phyloP scores from a whole-genome alignment of 1,140 invertebrate genomes.

The Steinernema khuongi region DNA sequence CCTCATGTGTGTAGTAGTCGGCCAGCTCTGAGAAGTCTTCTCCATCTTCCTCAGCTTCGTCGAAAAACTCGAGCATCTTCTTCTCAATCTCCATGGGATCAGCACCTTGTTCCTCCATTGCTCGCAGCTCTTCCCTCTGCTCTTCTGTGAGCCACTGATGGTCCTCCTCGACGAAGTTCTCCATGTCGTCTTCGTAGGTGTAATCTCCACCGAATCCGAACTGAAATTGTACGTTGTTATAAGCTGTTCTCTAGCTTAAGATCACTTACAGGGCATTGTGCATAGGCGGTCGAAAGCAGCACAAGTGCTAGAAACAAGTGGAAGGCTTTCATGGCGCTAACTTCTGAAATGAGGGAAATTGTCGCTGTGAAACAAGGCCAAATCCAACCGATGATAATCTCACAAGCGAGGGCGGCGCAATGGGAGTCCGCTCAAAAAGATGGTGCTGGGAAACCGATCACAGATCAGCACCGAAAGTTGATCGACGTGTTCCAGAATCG shows the following conservation, averaged over 20 bases:
- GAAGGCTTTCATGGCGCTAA: not conserved
- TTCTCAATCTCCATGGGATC: not conserved
- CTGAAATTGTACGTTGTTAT: too few species aligned
- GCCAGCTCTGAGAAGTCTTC: not conserved
- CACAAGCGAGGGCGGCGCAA: too few species aligned
- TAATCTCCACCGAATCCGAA: not conserved
- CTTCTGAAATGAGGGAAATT: not conserved
- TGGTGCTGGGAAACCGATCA: too few species aligned
- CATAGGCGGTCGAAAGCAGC: too few species aligned
- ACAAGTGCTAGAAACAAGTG: too few species aligned
- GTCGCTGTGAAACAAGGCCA: not conserved
- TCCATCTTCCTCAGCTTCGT: not conserved
- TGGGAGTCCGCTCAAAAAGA: too few species aligned
- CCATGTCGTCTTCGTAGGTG: not conserved
- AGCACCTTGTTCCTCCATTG: not conserved
- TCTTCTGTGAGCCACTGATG: not conserved
- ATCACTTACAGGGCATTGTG: too few species aligned
- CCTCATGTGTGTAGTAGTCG: not conserved
- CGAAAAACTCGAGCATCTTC: constrained; percentile 16
- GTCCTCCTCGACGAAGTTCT: not conserved
- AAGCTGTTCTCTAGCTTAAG: too few species aligned
- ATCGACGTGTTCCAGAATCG: too few species aligned
- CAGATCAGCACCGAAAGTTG: too few species aligned
- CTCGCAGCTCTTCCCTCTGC: constrained; percentile 13
- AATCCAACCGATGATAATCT: too few species aligned